Conservation (phyloP, 2,113 vertebrate species). For the Glaucomys volans region DNA sequence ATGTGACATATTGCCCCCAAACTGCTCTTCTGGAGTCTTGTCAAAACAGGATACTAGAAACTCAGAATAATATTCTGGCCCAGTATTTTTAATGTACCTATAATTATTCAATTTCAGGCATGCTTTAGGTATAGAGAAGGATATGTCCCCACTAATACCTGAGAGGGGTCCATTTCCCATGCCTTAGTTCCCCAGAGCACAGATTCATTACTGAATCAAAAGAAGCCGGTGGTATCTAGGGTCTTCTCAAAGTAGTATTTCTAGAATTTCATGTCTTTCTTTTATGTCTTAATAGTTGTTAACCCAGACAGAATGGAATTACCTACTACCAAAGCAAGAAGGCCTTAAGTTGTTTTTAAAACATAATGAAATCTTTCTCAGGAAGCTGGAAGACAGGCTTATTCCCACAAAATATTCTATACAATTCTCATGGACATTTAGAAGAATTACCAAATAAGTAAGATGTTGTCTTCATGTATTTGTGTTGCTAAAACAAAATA, state of each 20-base stretch:
- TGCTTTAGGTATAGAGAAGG: background rate
- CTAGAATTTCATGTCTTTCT: background rate
- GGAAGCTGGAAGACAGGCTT: background rate
- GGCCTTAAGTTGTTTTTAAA: background rate
- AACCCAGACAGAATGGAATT: background rate
- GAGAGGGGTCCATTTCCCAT: background rate
- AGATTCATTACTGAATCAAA: background rate
- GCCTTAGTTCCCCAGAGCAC: background rate
- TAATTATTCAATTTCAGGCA: background rate
- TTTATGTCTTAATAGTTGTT: background rate
- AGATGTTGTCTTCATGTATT: background rate
- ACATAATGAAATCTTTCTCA: background rate
- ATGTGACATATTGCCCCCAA: conserved; percentile 31
- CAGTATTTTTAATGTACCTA: background rate
- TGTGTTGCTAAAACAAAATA: background rate
- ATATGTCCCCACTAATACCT: background rate
- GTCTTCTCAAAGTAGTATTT: background rate
- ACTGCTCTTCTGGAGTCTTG: background rate
- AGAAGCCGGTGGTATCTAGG: background rate
- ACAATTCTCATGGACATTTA: background rate
- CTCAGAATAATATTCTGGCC: background rate
- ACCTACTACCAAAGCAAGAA: background rate
- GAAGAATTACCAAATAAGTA: background rate
- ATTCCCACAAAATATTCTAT: background rate
- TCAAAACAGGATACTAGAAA: conserved; percentile 24